Evolutionary conservation across 2,888 invertebrate genomes (phyloP), one percentile per base, ranked within the genome.

Genomic region (Pseudeuparius sepicola): DNA sequence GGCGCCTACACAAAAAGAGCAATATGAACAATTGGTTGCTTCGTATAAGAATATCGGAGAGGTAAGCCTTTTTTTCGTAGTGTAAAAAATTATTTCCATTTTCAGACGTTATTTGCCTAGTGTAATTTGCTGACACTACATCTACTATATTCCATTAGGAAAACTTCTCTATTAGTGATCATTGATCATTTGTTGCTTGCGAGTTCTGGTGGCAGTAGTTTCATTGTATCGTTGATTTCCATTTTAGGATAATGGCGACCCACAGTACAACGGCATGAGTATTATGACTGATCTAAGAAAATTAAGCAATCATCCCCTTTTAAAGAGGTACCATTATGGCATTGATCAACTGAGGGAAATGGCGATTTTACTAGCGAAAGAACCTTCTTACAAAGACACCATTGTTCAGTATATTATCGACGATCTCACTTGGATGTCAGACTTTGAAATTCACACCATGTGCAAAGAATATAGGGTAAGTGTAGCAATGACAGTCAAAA

Each of bases 251-350:
- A 20, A 20, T 20, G 48, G 44, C 2, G 39, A 46, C 20, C 39
- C 39, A 11, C 35, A 43, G 16, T 71, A 73, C 39, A 75, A 70
- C 38, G 80, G 81, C 30, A 71, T 80, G 56, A 71, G 79, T 1
- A 84, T 89, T 68, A 81, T 93, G 78, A 92, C 93, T 80, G 86
- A 92, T 59, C 74, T 97, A 63, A 70, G 96, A 2, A 94, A 93
- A 60, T 68, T 87, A 13, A 88, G 94, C 20, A 96, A 96, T 66
- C 97, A 97, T 63, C 93, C 94, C 0, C 65, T 93, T 6, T 67
- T 97, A 1, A 66, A 87, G 44, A 72, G 93, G 16, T 71, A 71
- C 53, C 74, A 82, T 60, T 88, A 82, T 55, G 69, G 68, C 25
- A 76, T 84, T 41, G 65, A 66, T 0, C 67, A 69, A 48, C 57